Percentiles rank a stretch among this genome's conserved stretches.
Evolutionary conservation across 1,140 invertebrate genomes (phyloP).

Genomic region (Venustaconcha ellipsiformis): DNA sequence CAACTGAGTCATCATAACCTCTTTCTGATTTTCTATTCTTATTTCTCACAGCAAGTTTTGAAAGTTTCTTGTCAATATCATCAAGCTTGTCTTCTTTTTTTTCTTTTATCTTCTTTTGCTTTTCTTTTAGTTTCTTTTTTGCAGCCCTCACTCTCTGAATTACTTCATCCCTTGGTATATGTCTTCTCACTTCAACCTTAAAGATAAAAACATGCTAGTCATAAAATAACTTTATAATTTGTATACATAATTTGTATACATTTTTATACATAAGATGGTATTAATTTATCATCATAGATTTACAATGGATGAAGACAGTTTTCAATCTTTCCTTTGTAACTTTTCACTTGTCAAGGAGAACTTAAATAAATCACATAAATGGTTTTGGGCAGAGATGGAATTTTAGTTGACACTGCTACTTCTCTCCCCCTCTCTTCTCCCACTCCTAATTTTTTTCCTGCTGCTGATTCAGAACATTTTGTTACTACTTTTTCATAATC

Average conservation of each 20-base stretch:
- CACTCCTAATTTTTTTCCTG: too few relatives aligned
- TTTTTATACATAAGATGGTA: not conserved
- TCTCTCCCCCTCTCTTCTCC: too few relatives aligned
- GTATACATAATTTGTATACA: too few relatives aligned
- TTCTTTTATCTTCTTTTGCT: conserved; percentile 15
- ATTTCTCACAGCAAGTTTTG: too few relatives aligned
- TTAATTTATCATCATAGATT: not conserved
- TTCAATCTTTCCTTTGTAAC: not conserved
- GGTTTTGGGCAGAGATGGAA: too few relatives aligned
- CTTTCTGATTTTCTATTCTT: too few relatives aligned
- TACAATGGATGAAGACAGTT: not conserved
- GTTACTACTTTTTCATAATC: too few relatives aligned
- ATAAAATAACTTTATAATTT: not conserved
- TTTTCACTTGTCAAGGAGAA: not conserved
- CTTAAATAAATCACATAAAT: not conserved
- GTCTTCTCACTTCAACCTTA: conserved; percentile 40
- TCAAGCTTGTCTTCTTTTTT: conserved; percentile 14
- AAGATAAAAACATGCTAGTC: not conserved
- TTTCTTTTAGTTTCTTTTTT: conserved; percentile 27
- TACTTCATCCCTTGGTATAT: conserved; percentile 34
- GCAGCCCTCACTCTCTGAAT: conserved; percentile 28
- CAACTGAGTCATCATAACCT: too few relatives aligned
- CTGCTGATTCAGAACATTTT: too few relatives aligned
- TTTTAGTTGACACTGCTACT: too few relatives aligned
- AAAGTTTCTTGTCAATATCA: not conserved